These are phyloP conservation scores for Pedionomus torquatus DNA, from an alignment of 2,113 vertebrate genomes.

Conservation along the genomic window DNA sequence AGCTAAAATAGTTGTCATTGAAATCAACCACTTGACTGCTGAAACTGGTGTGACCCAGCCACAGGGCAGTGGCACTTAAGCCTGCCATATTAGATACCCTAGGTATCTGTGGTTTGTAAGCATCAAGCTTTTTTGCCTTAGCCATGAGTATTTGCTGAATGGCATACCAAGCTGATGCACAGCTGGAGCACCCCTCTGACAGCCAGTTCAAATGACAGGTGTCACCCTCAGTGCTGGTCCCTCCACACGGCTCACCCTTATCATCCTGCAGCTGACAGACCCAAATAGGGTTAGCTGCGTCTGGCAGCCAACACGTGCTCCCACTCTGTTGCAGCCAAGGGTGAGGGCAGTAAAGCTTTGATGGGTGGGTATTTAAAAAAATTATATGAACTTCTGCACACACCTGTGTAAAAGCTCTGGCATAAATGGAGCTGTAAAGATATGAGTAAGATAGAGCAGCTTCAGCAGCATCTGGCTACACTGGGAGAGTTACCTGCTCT, in stretches of 20 bases:
- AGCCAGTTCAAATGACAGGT: neutral
- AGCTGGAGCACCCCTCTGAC: neutral
- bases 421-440: fast-evolving
- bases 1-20: neutral
- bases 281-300: neutral
- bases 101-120: neutral
- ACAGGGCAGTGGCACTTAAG: neutral
- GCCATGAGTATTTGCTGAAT: neutral
- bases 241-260: fast-evolving
- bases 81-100: neutral
- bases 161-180: neutral
- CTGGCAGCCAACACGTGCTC: neutral
- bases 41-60: neutral
- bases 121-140: neutral
- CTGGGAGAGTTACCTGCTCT: neutral
- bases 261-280: fast-evolving
- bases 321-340: neutral
- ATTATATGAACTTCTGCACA: fast-evolving
- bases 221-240: neutral
- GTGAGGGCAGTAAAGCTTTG: neutral
- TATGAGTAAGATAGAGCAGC: fast-evolving
- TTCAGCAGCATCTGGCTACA: fast-evolving
- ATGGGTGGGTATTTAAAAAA: neutral
- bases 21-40: neutral
- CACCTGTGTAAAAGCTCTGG: neutral